Base-by-base conservation (phyloP, 2,888 invertebrate species). In the Drosophila emarginata region DNA sequence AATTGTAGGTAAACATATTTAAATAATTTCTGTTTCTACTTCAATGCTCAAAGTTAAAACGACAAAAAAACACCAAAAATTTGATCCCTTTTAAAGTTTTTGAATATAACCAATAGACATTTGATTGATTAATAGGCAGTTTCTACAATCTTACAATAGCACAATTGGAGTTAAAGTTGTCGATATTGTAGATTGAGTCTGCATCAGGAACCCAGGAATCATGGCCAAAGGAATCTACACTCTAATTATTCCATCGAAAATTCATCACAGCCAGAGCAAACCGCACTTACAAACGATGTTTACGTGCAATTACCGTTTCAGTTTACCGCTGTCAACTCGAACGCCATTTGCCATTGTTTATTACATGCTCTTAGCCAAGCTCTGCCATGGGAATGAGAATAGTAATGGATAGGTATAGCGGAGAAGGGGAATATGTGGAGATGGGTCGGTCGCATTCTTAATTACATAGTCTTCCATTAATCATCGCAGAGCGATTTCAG, bases 271-370 rank as follows among this genome's bases (percentile, higher is more conserved):
- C 23, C 53, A 6, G 58, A 37, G 28, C 39, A 53, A 53, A 64
- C 62, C 72, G 64, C 69, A 69, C 69, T 67, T 75, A 67, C 77
- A 78, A 76, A 74, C 72, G 64, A 71, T 82, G 85, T 82, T 82
- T 82, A 82, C 85, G 79, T 79, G 81, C 81, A 84, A 84, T 82
- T 84, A 82, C 85, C 76, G 82, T 79, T 78, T 79, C 73, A 84
- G 78, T 79, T 79, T 81, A 75, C 60, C 77, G 73, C 79, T 84
- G 84, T 76, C 80, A 84, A 79, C 84, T 79, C 72, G 75, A 75
- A 75, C 69, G 77, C 70, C 75, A 75, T 74, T 83, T 63, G 66
- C 72, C 77, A 80, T 81, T 81, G 81, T 81, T 81, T 81, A 81
- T 81, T 81, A 72, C 76, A 66, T 60, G 75, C 63, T 51, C 64